Evolutionary conservation across 2,797 vertebrate species (phyloP).

Genomic region (Sandelia bainsii): DNA sequence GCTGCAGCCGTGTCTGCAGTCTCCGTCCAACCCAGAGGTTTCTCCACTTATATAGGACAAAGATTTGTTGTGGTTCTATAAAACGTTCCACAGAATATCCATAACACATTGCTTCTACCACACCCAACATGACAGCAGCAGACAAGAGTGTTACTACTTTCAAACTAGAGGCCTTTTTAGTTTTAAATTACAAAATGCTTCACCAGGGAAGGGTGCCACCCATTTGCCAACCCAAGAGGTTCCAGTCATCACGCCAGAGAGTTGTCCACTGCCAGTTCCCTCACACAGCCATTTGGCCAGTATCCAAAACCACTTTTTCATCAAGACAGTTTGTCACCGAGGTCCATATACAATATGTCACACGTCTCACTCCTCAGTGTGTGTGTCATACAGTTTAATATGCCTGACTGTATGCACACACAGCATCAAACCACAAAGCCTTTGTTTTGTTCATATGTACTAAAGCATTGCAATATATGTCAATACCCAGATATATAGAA

Average conservation of each 20-base stretch:
- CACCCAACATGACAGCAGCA: background rate
- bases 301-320: conserved; percentile 55
- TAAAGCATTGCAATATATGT: conserved; percentile 82
- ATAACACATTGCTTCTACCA: background rate
- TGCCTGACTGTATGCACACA: conserved; percentile 52
- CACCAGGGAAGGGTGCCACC: conserved; percentile 29
- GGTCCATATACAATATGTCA: conserved; percentile 51
- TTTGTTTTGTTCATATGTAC: conserved; percentile 55
- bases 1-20: too few species aligned
- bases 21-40: too few species aligned
- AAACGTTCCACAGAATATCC: too few species aligned
- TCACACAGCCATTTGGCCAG: conserved; percentile 58
- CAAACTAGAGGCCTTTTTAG: conserved; percentile 53
- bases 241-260: conserved; percentile 65
- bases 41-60: too few species aligned
- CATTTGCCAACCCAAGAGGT: conserved; percentile 40
- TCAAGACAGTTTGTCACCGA: conserved; percentile 54
- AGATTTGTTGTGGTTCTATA: too few species aligned
- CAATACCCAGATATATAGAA: conserved; percentile 76
- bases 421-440: conserved; percentile 38
- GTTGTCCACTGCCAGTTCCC: conserved; percentile 77
- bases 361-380: conserved; percentile 45
- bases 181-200: conserved; percentile 30
- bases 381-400: conserved; percentile 50
- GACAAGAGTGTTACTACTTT: background rate